A percentile compares a stretch with the other conserved stretches of the same genome.
These are phyloP conservation scores for Lepisosteus oculatus DNA, from an alignment of 2,113 vertebrate genomes.

Conservation along the genomic window DNA sequence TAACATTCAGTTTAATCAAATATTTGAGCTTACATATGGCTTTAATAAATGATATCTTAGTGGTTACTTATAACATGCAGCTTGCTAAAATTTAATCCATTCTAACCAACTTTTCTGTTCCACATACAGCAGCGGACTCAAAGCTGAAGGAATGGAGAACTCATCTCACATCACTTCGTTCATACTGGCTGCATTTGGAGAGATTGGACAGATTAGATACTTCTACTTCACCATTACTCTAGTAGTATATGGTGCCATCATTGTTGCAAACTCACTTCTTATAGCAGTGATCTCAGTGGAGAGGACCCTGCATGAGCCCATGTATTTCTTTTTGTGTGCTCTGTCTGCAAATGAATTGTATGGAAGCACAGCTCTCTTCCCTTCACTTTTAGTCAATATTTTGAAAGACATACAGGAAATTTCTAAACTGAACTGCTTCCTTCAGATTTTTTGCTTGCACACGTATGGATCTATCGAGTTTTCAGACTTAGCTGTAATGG, in stretches of 20 bases:
- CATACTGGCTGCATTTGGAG: not conserved
- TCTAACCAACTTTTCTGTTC: too few species aligned
- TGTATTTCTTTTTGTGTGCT: not conserved
- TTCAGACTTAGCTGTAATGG: not conserved
- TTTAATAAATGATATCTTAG: too few species aligned
- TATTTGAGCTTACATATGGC: too few species aligned
- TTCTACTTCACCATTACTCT: not conserved
- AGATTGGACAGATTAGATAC: not conserved
- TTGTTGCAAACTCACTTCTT: not conserved
- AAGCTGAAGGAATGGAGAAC: not conserved
- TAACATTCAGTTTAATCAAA: too few species aligned
- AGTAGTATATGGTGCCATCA: not conserved
- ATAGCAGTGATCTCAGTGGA: not conserved
- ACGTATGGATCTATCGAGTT: not conserved
- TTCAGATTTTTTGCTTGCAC: not conserved
- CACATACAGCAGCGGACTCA: too few species aligned
- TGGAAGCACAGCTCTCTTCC: not conserved
- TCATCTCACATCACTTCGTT: not conserved
- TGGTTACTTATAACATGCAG: too few species aligned
- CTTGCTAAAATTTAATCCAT: too few species aligned
- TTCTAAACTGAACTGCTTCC: not conserved
- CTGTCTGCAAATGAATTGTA: not conserved
- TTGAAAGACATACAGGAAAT: not conserved
- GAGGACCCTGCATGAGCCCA: not conserved
- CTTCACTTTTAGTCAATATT: not conserved